Conservation (phyloP, 2,797 vertebrate species). For the Garrulus glandarius region DNA sequence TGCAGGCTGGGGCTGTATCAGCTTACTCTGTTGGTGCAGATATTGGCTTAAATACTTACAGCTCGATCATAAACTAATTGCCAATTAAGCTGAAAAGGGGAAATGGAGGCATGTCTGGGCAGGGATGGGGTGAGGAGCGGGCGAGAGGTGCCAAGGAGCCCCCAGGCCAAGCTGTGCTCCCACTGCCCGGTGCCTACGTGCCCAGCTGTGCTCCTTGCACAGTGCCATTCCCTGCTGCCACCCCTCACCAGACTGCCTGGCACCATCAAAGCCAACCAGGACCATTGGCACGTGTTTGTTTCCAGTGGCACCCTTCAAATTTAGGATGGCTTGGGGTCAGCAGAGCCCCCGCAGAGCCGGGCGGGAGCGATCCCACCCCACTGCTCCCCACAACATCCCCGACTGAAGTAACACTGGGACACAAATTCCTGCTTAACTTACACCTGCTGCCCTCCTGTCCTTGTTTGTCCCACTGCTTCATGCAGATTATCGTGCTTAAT, state of each 20-base stretch:
- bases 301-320: not conserved
- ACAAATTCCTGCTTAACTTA: constrained; percentile 47
- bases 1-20: not conserved
- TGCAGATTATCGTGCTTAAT: constrained; percentile 63
- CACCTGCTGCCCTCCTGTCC: constrained; percentile 62
- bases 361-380: not conserved
- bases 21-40: not conserved
- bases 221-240: not conserved
- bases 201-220: not conserved
- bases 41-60: constrained; percentile 55
- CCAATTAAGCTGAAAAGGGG: constrained; percentile 31
- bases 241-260: not conserved
- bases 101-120: not conserved
- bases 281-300: rapidly evolving
- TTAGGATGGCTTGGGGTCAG: not conserved
- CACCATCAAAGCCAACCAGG: not conserved
- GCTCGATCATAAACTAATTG: constrained; percentile 14
- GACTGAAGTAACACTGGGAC: not conserved
- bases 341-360: rapidly evolving
- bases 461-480: constrained; percentile 55
- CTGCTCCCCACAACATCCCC: not conserved
- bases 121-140: not conserved
- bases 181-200: rapidly evolving
- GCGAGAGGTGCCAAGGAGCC: not conserved
- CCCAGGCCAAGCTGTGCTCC: not conserved